phyloP scores from a whole-genome alignment of 2,797 vertebrate species.

The Sebastes paucispinis region DNA sequence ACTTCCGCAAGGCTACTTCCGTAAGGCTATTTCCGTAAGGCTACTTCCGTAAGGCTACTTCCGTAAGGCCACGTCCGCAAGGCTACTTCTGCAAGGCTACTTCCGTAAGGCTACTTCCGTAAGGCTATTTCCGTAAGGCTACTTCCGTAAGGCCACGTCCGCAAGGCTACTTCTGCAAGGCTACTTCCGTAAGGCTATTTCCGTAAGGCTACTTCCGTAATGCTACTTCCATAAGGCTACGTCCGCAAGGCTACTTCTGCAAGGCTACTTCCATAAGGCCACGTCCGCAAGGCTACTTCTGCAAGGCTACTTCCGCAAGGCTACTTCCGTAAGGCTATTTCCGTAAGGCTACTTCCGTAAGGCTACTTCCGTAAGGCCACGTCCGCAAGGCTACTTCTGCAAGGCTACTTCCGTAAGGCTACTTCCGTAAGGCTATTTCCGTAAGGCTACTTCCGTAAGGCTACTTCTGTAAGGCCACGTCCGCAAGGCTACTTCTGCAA shows the following conservation, averaged over 20 bases:
- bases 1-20: too few relatives aligned
- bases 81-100: accelerated
- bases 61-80: accelerated
- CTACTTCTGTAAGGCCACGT: too few relatives aligned
- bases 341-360: too few relatives aligned
- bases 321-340: too few relatives aligned
- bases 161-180: too few relatives aligned
- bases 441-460: accelerated
- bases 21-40: too few relatives aligned
- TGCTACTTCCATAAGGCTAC: accelerated
- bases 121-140: accelerated
- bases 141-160: accelerated
- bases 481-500: accelerated
- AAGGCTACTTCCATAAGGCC: too few relatives aligned
- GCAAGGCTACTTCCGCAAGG: too few relatives aligned
- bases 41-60: accelerated
- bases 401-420: accelerated
- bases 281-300: accelerated
- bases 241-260: too few relatives aligned
- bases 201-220: accelerated
- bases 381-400: too few relatives aligned
- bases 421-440: too few relatives aligned
- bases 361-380: too few relatives aligned
- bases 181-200: accelerated
- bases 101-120: accelerated